A percentile compares a stretch with the other conserved stretches of the same genome.
These are phyloP conservation scores for Characodon lateralis DNA, from an alignment of 2,797 vertebrate genomes.

Conservation along the genomic window DNA sequence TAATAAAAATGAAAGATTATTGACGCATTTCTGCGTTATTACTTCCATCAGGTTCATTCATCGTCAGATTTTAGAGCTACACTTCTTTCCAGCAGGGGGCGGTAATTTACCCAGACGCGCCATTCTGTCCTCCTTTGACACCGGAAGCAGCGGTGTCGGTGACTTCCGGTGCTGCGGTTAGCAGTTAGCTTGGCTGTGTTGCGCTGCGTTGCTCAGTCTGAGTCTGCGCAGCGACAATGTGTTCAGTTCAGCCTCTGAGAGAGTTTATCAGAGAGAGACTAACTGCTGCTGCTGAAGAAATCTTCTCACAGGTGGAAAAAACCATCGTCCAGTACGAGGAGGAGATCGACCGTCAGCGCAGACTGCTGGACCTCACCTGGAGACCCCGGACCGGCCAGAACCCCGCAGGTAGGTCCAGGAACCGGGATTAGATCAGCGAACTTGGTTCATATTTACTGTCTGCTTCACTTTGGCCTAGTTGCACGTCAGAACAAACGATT, in stretches of 20 bases:
- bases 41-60: no score
- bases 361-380: background rate
- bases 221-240: background rate
- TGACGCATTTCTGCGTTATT: background rate
- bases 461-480: background rate
- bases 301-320: background rate
- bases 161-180: background rate
- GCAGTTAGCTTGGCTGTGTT: background rate
- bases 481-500: background rate
- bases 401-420: background rate
- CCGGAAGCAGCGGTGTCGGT: no score
- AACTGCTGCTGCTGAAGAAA: slow-evolving; percentile 11
- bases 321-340: slow-evolving; percentile 2
- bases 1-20: background rate
- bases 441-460: no score
- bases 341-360: background rate
- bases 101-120: background rate
- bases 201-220: background rate
- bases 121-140: no score
- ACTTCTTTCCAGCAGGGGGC: background rate
- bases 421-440: background rate
- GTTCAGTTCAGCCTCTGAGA: slow-evolving; percentile 4
- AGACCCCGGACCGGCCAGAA: background rate
- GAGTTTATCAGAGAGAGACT: slow-evolving; percentile 9
- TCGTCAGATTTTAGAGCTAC: background rate